Evolutionary conservation across 2,888 invertebrate species (phyloP), one percentile per base, ranked within the genome.

Genomic region (Sarcophaga carnaria): DNA sequence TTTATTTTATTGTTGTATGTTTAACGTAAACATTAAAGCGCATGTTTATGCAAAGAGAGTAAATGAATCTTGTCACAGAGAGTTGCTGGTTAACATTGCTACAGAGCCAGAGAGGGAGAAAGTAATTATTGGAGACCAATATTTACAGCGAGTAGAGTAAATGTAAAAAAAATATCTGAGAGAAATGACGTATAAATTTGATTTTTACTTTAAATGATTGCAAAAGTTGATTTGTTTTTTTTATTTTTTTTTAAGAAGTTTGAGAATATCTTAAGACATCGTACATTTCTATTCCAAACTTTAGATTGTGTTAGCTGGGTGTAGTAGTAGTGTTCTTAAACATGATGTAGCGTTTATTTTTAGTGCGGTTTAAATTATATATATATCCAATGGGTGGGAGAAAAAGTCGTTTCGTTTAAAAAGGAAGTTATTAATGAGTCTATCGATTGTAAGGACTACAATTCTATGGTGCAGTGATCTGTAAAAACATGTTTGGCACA

Each of bases 1-100:
- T 74, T 87, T 80, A 76, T 72, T 80, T 84, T 37, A 37, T 37
- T 54, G 17, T 54, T 54, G 54, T 72, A 69, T 81, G 63, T 75
- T 80, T 77, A 80, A 62, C 83, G 83, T 84, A 83, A 80, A 80
- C 63, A 76, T 64, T 64, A 78, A 54, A 66, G 83, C 86, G 86
- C 88, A 83, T 74, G 83, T 78, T 78, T 60, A 6, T n/a, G 60
- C 20, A 17, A 49, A n/a, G 67, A 67, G 80, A 64, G 62, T 11
- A 6, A 63, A 64, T 70, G 54, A 12, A 45, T 12, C 14, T 10
- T 45, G 66, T 64, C 45, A 59, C 14, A 71, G 64, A 64, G 69
- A 83, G 77, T 80, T 54, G 17, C 37, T 37, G 37, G 37, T 37
- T 37, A 37, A 37, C 37, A 37, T 37, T 37, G 37, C 10, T 37